These are phyloP conservation scores for Polypterus bichir DNA, from an alignment of 2,113 vertebrate species.

Conservation along the genomic window DNA sequence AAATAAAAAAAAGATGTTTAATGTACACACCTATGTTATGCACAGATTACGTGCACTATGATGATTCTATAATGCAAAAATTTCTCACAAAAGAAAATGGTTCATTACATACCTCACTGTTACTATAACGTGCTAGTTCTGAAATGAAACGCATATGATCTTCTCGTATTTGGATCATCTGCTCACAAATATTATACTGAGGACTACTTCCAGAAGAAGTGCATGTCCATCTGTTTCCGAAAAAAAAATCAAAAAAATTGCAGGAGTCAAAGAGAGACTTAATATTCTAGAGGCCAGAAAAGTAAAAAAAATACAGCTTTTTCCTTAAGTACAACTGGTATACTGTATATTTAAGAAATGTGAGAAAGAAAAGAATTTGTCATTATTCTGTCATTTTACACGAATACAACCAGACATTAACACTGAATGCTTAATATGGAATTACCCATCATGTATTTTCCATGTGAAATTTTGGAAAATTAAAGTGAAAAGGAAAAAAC, in stretches of 20 bases:
- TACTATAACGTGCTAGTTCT: constrained; percentile 91
- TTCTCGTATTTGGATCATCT: constrained; percentile 96
- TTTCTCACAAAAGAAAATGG: background rate
- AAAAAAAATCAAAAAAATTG: constrained; percentile 1
- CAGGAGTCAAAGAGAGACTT: background rate
- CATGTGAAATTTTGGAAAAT: too few species aligned
- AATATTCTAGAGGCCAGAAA: background rate
- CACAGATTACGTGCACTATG: too few species aligned
- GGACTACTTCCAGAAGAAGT: constrained; percentile 82
- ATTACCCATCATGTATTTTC: too few species aligned
- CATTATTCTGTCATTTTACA: too few species aligned
- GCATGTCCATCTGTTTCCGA: constrained; percentile 51
- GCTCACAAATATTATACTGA: constrained; percentile 87
- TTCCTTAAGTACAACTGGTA: too few species aligned
- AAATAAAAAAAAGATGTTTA: too few species aligned
- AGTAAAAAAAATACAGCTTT: background rate
- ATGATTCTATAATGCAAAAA: too few species aligned
- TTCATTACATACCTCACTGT: constrained; percentile 74
- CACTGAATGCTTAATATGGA: too few species aligned
- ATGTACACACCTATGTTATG: too few species aligned
- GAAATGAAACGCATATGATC: constrained; percentile 99
- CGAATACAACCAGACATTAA: too few species aligned
- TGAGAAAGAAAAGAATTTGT: too few species aligned
- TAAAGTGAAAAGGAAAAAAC: background rate
- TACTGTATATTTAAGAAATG: too few species aligned